Evolutionary conservation across 2,113 vertebrate species (phyloP).

Genomic region (Tetrax tetrax): DNA sequence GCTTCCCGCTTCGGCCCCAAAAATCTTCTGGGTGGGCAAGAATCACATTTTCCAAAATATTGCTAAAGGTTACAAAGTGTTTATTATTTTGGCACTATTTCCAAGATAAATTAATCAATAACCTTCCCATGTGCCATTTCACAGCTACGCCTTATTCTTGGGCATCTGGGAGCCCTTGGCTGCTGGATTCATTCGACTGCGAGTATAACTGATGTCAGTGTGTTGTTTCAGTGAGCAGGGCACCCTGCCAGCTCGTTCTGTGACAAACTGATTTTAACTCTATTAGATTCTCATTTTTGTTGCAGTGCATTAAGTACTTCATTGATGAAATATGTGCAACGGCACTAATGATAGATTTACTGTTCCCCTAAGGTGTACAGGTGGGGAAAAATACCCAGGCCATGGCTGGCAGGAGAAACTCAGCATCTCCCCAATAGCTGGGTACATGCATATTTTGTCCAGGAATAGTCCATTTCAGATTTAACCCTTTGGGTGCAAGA

Average conservation of each 20-base stretch:
- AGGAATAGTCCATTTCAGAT: neutral
- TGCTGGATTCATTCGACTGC: neutral
- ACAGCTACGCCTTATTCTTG: neutral
- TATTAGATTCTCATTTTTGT: neutral
- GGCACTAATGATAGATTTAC: slow-evolving; percentile 1
- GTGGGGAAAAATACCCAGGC: neutral
- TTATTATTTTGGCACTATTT: neutral
- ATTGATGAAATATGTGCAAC: slow-evolving; percentile 3
- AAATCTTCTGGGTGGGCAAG: neutral
- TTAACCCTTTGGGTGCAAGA: neutral
- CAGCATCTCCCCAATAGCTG: neutral
- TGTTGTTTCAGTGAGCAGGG: slow-evolving; percentile 37
- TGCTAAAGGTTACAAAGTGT: neutral
- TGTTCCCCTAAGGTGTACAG: neutral
- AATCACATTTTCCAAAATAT: neutral
- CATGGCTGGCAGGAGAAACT: neutral
- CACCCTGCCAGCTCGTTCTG: slow-evolving; percentile 30
- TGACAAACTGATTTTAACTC: slow-evolving; percentile 41
- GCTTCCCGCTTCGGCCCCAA: neutral
- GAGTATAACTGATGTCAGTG: neutral
- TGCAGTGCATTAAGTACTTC: slow-evolving; percentile 2
- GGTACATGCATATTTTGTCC: neutral
- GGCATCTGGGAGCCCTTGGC: neutral
- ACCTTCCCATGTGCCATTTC: neutral
- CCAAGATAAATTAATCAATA: neutral